phyloP scores from a whole-genome alignment of 2,888 invertebrate genomes.

The Opisthograptis luteolata region DNA sequence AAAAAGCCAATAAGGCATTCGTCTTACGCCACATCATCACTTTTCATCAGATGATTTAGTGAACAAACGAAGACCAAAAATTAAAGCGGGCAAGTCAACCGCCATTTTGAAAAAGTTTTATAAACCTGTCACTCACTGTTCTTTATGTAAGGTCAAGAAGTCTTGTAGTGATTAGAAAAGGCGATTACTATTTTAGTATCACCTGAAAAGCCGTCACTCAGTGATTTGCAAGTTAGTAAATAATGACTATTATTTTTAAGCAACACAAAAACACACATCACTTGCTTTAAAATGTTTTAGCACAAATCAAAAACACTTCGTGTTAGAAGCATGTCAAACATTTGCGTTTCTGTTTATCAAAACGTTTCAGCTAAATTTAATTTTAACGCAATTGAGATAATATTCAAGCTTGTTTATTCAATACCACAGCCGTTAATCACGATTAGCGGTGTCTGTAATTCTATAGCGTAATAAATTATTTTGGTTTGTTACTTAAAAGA shows the following conservation, averaged over 20 bases:
- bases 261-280: slow-evolving; percentile 9
- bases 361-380: too few species aligned
- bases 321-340: neutral
- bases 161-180: too few species aligned
- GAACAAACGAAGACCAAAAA: neutral
- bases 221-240: neutral
- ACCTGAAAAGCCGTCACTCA: slow-evolving; percentile 1
- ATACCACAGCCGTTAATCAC: slow-evolving; percentile 16
- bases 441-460: slow-evolving; percentile 20
- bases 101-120: neutral
- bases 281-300: neutral
- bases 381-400: neutral
- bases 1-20: neutral
- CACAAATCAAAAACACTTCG: neutral
- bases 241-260: slow-evolving; percentile 6
- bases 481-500: slow-evolving; percentile 5
- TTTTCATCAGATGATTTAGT: neutral
- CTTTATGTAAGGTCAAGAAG: too few species aligned
- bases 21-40: neutral
- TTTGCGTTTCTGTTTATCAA: too few species aligned
- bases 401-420: slow-evolving; percentile 10
- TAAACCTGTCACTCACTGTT: too few species aligned
- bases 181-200: neutral
- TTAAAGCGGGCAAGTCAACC: neutral
- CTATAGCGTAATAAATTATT: slow-evolving; percentile 22